A percentile compares a stretch with the other conserved stretches of the same genome.
Conservation (phyloP, 1,140 invertebrate genomes). For the Eumeta japonica region DNA sequence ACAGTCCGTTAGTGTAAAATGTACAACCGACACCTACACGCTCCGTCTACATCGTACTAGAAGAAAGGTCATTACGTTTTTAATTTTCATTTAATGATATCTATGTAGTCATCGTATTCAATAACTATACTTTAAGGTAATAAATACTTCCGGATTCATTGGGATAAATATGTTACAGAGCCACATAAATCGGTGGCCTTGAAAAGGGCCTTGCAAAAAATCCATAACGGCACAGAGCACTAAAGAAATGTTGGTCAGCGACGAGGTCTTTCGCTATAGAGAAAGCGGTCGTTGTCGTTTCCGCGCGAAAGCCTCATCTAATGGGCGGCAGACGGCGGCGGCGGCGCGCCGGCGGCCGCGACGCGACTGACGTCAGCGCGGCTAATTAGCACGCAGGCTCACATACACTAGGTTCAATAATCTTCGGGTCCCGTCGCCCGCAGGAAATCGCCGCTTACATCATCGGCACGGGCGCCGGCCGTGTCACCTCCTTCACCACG, state of each 20-base stretch:
- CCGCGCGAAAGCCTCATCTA: constrained; percentile 40
- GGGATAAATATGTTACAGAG: neutral
- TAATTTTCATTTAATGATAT: too few relatives aligned
- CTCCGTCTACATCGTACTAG: too few relatives aligned
- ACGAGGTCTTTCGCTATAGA: constrained; percentile 21
- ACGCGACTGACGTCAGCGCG: constrained; percentile 36
- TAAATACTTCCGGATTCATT: neutral
- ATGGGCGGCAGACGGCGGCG: constrained; percentile 23
- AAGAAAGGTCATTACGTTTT: too few relatives aligned
- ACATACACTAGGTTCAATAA: constrained; percentile 23
- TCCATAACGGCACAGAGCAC: too few relatives aligned
- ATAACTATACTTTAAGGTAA: neutral
- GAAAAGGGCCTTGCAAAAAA: neutral
- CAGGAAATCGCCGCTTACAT: constrained; percentile 51
- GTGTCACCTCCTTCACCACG: too few relatives aligned
- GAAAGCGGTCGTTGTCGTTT: constrained; percentile 53
- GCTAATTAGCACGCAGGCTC: constrained; percentile 39
- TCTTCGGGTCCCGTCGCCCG: constrained; percentile 19
- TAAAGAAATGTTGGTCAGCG: too few relatives aligned
- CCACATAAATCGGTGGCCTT: neutral
- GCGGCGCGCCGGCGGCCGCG: constrained; percentile 11
- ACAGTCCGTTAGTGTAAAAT: too few relatives aligned
- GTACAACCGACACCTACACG: too few relatives aligned
- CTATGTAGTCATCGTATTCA: neutral
- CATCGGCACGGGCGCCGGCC: constrained; percentile 15